Evolutionary conservation across 2,888 invertebrate genomes (phyloP), one percentile per base, ranked within the genome.

Genomic region (Drosophila picticornis): DNA sequence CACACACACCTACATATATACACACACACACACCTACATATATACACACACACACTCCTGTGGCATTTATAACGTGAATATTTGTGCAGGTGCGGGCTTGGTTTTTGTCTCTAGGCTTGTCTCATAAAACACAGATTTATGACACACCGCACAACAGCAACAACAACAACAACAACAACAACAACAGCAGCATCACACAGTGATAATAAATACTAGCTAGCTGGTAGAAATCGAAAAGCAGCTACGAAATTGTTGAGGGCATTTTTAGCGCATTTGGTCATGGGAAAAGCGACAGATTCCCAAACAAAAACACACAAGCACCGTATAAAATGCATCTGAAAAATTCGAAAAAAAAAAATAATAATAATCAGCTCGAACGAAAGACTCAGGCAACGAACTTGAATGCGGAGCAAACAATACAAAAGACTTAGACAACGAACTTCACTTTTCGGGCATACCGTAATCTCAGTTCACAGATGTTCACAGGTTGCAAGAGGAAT

Each of bases 11-110:
- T n/a, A 64, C 50, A 60, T 46, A 53, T 9, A 62, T 16, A 69
- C 34, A 57, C 1, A 43, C 48, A 43, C 60, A 61, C 32, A 62
- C 50, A 48, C 40, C 55, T 38, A 59, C 43, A 53, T 19, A 62
- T 29, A 70, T 31, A 57, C 36, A 62, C 58, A 43, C 38, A 59
- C 25, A 62, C 43, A 68, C 69, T 69, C 66, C 59, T 73, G 58
- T 59, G 58, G 58, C 61, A 46, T 75, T 55, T 67, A 71, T 65
- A 80, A 71, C 73, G 25, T 79, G 58, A 72, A 61, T 66, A 85
- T 75, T 74, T 88, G 60, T 79, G 77, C 81, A 81, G 81, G 78
- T 72, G 73, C 72, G 65, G 62, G 40, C 40, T 61, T 50, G 27
- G 46, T 65, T 59, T 62, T 62, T 68, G 62, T 75, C 64, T 61